Percentiles rank a stretch among this genome's conserved stretches.
Evolutionary conservation across 2,797 vertebrate genomes (phyloP).

Genomic region (Thunnus albacares): DNA sequence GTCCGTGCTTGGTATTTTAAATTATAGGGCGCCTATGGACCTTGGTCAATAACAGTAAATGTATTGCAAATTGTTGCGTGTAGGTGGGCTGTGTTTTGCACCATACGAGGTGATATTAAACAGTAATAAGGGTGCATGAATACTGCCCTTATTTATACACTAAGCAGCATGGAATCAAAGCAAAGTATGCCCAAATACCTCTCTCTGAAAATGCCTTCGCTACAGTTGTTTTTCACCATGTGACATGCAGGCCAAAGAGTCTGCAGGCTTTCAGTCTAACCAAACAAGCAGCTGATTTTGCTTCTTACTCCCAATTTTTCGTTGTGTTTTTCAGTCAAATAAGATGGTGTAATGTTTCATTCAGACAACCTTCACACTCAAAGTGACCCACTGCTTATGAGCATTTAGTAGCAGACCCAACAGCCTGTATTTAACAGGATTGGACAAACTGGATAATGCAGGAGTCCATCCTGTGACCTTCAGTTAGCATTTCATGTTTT

Average conservation of each 20-base stretch:
- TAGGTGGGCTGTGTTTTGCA: conserved; percentile 67
- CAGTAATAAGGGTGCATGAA: conserved; percentile 61
- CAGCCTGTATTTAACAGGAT: background rate
- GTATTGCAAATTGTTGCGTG: conserved; percentile 71
- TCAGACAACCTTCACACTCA: background rate
- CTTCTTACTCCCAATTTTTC: background rate
- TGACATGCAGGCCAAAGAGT: conserved; percentile 17
- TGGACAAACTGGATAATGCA: background rate
- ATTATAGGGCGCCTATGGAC: conserved; percentile 69
- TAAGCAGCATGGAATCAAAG: conserved; percentile 61
- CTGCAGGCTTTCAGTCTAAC: conserved; percentile 23
- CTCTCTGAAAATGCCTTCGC: conserved; percentile 48
- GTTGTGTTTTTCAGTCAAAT: conserved; percentile 40
- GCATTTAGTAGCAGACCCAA: background rate
- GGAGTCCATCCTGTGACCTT: conserved; percentile 9
- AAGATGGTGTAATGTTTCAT: conserved; percentile 14
- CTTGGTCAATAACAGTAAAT: conserved; percentile 76
- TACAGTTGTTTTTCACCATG: conserved; percentile 31
- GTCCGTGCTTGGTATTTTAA: conserved; percentile 63
- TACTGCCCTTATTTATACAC: conserved; percentile 57
- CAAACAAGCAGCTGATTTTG: conserved; percentile 18
- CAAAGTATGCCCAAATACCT: conserved; percentile 26
- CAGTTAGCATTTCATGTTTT: background rate
- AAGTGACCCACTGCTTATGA: conserved; percentile 5
- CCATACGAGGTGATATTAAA: conserved; percentile 67